A percentile compares a stretch with the other conserved stretches of the same genome.
Evolutionary conservation across 2,888 invertebrate species (phyloP).

Genomic region (Luffia ferchaultella): DNA sequence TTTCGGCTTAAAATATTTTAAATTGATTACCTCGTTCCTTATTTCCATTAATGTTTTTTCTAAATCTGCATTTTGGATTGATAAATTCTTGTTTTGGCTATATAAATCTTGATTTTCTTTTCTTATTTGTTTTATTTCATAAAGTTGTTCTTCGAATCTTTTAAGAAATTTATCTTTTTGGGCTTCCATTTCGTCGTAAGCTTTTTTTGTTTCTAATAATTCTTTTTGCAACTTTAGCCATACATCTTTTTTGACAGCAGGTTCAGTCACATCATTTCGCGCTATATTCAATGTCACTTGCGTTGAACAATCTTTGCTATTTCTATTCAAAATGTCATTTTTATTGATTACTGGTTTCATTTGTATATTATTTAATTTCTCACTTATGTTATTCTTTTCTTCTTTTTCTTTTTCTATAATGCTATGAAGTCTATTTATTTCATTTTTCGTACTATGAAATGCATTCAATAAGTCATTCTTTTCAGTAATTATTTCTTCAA

Average conservation of each 20-base stretch:
- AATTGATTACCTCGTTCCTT: constrained; percentile 38
- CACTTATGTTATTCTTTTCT: constrained; percentile 20
- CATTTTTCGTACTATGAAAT: constrained; percentile 22
- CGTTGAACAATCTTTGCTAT: too few relatives aligned
- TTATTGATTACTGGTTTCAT: too few relatives aligned
- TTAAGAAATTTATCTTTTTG: constrained; percentile 33
- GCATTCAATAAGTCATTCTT: constrained; percentile 25
- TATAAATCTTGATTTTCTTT: constrained; percentile 16
- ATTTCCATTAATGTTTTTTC: constrained; percentile 33
- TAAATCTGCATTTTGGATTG: constrained; percentile 29
- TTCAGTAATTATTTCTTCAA: constrained; percentile 22
- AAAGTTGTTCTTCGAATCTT: constrained; percentile 24
- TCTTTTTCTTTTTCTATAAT: constrained; percentile 17
- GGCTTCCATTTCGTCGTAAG: constrained; percentile 12
- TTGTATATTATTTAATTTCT: constrained; percentile 13
- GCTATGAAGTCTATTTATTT: constrained; percentile 19
- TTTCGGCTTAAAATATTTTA: too few relatives aligned
- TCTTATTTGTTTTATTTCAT: constrained; percentile 19
- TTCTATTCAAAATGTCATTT: not conserved
- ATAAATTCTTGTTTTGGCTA: constrained; percentile 22
- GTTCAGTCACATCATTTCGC: too few relatives aligned
- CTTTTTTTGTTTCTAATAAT: constrained; percentile 11
- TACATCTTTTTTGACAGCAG: not conserved
- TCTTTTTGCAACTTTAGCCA: constrained; percentile 19
- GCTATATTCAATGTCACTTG: too few relatives aligned